Conservation (phyloP, 2,113 vertebrate genomes). For the Sapayoa aenigma region DNA sequence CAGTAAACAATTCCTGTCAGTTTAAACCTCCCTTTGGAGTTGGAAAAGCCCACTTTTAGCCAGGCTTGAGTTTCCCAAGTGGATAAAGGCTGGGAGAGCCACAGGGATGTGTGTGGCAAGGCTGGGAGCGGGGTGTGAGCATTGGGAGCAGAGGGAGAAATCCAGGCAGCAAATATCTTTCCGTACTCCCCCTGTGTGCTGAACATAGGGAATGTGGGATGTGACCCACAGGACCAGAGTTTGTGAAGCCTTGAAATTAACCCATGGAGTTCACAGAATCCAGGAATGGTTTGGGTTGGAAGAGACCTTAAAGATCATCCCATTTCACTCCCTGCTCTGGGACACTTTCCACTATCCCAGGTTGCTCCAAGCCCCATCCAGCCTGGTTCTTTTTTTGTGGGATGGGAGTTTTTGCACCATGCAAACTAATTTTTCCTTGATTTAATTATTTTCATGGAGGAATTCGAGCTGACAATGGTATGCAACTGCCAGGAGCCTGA, state of each 20-base stretch:
- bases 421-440: neutral
- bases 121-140: fast-evolving
- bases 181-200: too few relatives aligned
- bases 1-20: neutral
- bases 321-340: neutral
- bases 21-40: neutral
- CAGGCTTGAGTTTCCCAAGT: neutral
- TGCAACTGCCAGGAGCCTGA: neutral
- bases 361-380: neutral
- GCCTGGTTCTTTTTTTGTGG: neutral
- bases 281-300: neutral
- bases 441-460: neutral
- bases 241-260: neutral
- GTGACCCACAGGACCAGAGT: neutral
- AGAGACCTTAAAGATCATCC: neutral
- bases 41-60: neutral
- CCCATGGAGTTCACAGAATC: neutral
- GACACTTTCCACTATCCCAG: neutral
- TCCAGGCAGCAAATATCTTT: neutral
- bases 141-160: neutral
- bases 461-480: neutral
- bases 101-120: neutral
- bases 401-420: neutral
- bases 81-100: neutral
- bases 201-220: neutral